Conservation (phyloP, 2,113 vertebrate genomes). For the Podarcis muralis region DNA sequence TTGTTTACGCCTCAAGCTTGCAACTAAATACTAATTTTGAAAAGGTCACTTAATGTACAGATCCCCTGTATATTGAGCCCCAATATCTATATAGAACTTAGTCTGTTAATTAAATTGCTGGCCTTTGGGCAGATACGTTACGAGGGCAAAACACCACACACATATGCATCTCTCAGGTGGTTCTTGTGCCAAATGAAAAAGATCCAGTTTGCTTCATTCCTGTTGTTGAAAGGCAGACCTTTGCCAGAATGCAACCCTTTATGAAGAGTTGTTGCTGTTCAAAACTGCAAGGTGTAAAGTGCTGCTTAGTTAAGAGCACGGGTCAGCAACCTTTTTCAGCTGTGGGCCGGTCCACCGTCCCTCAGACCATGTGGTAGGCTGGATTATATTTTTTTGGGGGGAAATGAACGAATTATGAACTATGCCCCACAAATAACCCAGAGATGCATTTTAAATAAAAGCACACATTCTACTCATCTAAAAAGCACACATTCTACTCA, state of each 20-base stretch:
- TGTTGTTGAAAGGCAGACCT: background rate
- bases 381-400: no score
- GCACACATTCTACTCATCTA: no score
- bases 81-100: conserved; percentile 27
- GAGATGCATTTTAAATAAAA: no score
- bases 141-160: background rate
- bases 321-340: no score
- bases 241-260: background rate
- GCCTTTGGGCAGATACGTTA: no score
- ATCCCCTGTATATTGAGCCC: background rate
- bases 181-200: conserved; percentile 20
- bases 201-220: conserved; percentile 20
- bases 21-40: conserved; percentile 16
- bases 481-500: no score
- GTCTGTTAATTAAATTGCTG: conserved; percentile 6
- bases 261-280: background rate
- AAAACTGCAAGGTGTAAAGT: background rate
- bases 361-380: no score
- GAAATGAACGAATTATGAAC: no score
- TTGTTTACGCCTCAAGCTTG: background rate
- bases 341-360: no score
- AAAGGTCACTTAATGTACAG: conserved; percentile 25
- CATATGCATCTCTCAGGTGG: background rate
- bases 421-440: no score
- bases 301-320: background rate